Percentiles rank a stretch among this genome's conserved stretches.
phyloP scores from a whole-genome alignment of 2,888 invertebrate genomes.

The Alentia gelatinosa region DNA sequence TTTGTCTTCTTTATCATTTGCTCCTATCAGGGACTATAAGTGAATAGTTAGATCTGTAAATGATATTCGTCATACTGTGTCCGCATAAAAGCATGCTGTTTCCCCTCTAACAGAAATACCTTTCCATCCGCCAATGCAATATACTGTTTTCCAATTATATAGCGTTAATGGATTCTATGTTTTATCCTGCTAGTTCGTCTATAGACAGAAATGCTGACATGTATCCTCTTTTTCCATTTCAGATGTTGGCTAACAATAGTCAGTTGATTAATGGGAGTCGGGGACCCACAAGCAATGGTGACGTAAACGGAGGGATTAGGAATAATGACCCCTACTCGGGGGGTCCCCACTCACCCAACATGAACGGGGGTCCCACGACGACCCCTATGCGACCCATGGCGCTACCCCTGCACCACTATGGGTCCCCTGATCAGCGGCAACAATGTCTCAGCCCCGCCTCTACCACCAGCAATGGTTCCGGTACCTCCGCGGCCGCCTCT shows the following conservation, averaged over 20 bases:
- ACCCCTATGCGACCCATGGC: background rate
- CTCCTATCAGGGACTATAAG: too few relatives aligned
- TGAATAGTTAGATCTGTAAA: too few relatives aligned
- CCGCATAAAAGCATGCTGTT: too few relatives aligned
- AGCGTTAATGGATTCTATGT: too few relatives aligned
- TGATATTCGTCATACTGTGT: too few relatives aligned
- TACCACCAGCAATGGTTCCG: slow-evolving; percentile 50
- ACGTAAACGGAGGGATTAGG: background rate
- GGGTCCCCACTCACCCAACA: slow-evolving; percentile 23
- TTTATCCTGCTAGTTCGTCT: too few relatives aligned
- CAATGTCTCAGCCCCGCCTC: slow-evolving; percentile 26
- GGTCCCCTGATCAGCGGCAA: background rate
- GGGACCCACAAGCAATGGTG: background rate
- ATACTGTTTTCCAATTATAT: too few relatives aligned
- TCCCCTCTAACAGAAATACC: too few relatives aligned
- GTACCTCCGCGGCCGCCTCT: slow-evolving; percentile 51
- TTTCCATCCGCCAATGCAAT: too few relatives aligned
- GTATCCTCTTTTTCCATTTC: background rate
- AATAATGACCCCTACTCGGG: slow-evolving; percentile 23
- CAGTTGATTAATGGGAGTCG: slow-evolving; percentile 36
- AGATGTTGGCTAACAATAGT: slow-evolving; percentile 32
- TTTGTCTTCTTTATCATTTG: too few relatives aligned
- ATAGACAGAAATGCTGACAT: too few relatives aligned
- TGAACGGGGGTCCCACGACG: slow-evolving; percentile 24
- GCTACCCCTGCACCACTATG: slow-evolving; percentile 42